These are phyloP conservation scores for Anticlea derivata DNA, from an alignment of 2,888 invertebrate genomes.

Conservation along the genomic window DNA sequence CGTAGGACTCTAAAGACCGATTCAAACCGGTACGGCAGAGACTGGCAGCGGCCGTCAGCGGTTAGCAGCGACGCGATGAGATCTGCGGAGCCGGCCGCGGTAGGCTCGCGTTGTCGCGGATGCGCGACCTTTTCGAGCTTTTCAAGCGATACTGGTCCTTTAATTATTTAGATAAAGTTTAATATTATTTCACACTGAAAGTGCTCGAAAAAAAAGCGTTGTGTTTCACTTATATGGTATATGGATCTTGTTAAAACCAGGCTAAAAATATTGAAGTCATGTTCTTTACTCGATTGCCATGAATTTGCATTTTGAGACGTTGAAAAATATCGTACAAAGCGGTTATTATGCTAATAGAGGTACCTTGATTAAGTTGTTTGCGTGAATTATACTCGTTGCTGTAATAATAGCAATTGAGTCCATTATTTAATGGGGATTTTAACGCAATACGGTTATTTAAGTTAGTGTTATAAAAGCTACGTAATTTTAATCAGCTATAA, in stretches of 20 bases:
- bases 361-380: conserved; percentile 60
- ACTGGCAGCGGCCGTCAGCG: no score
- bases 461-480: conserved; percentile 3
- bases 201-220: no score
- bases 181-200: no score
- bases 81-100: no score
- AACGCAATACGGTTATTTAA: conserved; percentile 39
- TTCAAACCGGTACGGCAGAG: no score
- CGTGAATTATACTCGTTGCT: conserved; percentile 53
- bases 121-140: no score
- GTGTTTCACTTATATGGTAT: no score
- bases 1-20: no score
- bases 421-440: conserved; percentile 48
- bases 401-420: conserved; percentile 48
- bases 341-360: conserved; percentile 59
- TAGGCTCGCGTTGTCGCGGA: no score
- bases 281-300: conserved; percentile 30
- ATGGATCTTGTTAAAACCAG: conserved; percentile 2
- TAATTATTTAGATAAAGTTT: no score
- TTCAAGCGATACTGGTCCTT: no score
- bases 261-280: conserved; percentile 18
- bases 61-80: no score
- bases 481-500: neutral
- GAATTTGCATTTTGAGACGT: conserved; percentile 38
- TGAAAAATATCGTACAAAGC: conserved; percentile 48